Evolutionary conservation across 2,888 invertebrate genomes (phyloP).

Genomic region (Geophilus truncorum): DNA sequence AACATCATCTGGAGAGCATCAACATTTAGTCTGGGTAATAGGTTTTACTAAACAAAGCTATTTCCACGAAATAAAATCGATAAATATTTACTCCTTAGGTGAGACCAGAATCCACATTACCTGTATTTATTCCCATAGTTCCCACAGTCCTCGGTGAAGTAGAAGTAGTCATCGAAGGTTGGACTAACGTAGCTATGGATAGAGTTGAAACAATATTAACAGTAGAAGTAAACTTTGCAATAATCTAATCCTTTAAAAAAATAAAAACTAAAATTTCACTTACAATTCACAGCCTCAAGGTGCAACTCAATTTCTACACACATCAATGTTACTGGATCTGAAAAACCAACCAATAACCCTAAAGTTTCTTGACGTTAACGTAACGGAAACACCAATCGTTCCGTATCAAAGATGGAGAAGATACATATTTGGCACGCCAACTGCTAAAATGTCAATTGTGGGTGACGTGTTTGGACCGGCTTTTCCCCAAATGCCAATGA

Average conservation of each 20-base stretch:
- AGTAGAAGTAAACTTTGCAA: slow-evolving; percentile 43
- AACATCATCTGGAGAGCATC: slow-evolving; percentile 52
- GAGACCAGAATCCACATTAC: slow-evolving; percentile 35
- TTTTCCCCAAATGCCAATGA: slow-evolving; percentile 47
- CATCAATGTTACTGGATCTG: slow-evolving; percentile 55
- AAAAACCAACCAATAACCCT: slow-evolving; percentile 53
- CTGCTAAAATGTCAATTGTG: slow-evolving; percentile 51
- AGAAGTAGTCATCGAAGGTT: slow-evolving; percentile 51
- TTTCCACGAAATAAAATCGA: neutral
- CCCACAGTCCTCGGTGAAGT: slow-evolving; percentile 51
- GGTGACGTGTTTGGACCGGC: slow-evolving; percentile 56
- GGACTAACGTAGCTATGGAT: slow-evolving; percentile 52
- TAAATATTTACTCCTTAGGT: neutral
- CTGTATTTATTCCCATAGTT: slow-evolving; percentile 54
- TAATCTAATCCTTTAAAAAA: neutral
- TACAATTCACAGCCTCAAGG: slow-evolving; percentile 52
- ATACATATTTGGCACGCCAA: slow-evolving; percentile 55
- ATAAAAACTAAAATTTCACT: neutral
- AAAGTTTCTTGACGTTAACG: slow-evolving; percentile 53
- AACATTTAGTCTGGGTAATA: slow-evolving; percentile 53
- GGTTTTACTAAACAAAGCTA: too few species aligned
- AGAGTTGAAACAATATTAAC: slow-evolving; percentile 42
- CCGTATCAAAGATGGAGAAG: slow-evolving; percentile 53
- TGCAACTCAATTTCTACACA: slow-evolving; percentile 54
- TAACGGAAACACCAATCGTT: slow-evolving; percentile 54